Evolutionary conservation across 1,140 invertebrate species (phyloP).

Genomic region (Heliothis virescens): DNA sequence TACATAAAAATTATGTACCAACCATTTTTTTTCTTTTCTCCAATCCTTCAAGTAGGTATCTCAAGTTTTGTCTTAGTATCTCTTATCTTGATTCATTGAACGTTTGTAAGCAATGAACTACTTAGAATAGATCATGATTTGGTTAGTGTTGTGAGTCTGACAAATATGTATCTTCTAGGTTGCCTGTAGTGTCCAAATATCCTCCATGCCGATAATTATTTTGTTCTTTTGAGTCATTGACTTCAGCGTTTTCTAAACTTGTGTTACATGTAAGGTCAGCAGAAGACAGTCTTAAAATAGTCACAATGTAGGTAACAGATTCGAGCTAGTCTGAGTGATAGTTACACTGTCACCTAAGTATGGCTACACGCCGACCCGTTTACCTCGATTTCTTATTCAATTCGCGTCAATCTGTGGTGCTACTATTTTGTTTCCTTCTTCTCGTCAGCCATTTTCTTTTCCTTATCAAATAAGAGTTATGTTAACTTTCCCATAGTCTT

Average conservation of each 20-base stretch:
- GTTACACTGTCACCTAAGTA: slow-evolving; percentile 8
- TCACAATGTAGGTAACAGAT: slow-evolving; percentile 33
- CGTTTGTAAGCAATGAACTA: too few species aligned
- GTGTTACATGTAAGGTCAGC: neutral
- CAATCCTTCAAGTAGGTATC: too few species aligned
- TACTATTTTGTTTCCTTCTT: neutral
- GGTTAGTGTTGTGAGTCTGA: too few species aligned
- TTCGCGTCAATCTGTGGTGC: slow-evolving; percentile 5
- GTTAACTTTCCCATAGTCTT: too few species aligned
- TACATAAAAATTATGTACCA: too few species aligned
- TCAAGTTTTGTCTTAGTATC: too few species aligned
- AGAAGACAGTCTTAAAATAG: neutral
- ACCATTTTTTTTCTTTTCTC: too few species aligned
- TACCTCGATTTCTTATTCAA: slow-evolving; percentile 30
- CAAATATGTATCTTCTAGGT: too few species aligned
- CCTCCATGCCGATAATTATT: too few species aligned
- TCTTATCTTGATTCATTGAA: too few species aligned
- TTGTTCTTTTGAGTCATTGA: neutral
- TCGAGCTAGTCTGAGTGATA: slow-evolving; percentile 13
- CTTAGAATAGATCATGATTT: too few species aligned
- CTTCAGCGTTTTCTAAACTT: slow-evolving; percentile 4
- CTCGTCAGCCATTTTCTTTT: neutral
- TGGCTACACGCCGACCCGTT: neutral
- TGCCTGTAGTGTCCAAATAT: too few species aligned
- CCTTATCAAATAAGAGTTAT: neutral